phyloP scores from a whole-genome alignment of 2,113 vertebrate genomes.

The Dinomys branickii region DNA sequence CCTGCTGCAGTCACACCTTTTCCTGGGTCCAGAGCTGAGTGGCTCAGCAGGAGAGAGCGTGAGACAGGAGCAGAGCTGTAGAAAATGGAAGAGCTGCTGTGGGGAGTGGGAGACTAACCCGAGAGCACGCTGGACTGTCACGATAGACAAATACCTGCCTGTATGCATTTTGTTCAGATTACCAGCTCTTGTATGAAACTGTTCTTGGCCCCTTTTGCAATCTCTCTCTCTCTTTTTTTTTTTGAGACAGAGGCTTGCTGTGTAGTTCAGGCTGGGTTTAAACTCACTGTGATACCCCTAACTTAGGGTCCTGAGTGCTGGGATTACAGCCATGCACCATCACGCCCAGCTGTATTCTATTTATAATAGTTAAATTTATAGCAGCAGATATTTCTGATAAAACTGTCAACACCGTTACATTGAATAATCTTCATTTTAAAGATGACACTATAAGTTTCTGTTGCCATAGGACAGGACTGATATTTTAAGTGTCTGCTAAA shows the following conservation, averaged over 20 bases:
- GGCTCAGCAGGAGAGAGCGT: not conserved
- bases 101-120: not conserved
- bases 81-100: not conserved
- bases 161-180: not conserved
- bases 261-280: not conserved
- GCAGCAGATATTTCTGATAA: constrained; percentile 22
- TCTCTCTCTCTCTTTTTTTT: constrained; percentile 22
- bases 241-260: not conserved
- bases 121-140: not conserved
- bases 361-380: constrained; percentile 13
- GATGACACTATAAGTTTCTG: not conserved
- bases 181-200: not conserved
- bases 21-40: not conserved
- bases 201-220: not conserved
- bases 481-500: constrained; percentile 10
- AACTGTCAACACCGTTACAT: constrained; percentile 1
- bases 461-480: not conserved
- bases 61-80: not conserved
- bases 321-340: not conserved
- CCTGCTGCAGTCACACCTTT: not conserved
- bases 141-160: not conserved
- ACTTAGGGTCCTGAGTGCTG: not conserved
- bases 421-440: constrained; percentile 17
- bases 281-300: not conserved
- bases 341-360: not conserved